Evolutionary conservation across 2,888 invertebrate genomes (phyloP), one percentile per base, ranked within the genome.

Genomic region (Polylopha cassiicola): DNA sequence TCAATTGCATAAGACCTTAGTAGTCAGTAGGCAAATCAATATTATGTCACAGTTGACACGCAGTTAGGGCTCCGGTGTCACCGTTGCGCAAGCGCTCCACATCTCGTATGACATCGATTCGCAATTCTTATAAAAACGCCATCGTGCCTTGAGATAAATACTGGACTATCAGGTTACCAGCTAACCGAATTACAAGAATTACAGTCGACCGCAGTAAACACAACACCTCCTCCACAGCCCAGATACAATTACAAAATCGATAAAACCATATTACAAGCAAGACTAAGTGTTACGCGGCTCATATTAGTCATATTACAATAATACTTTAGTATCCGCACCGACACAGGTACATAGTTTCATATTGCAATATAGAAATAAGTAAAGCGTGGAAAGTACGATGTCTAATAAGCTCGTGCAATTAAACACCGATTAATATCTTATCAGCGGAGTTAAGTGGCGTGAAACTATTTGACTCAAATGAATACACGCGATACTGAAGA

Each of bases 331-430:
- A n/a, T n/a, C n/a, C n/a, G n/a, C n/a, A n/a, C n/a, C n/a, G n/a
- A n/a, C n/a, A n/a, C n/a, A n/a, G n/a, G n/a, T n/a, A n/a, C n/a
- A n/a, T n/a, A n/a, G n/a, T n/a, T n/a, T n/a, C n/a, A n/a, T n/a
- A n/a, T n/a, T n/a, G n/a, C n/a, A n/a, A n/a, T n/a, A n/a, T n/a
- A n/a, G n/a, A n/a, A 37, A 17, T 24, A 37, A 30, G 17, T 23
- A 24, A 30, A 29, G 21, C 32, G 9, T 41, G 30, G 38, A 38
- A 43, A 38, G 28, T 43, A 24, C 15, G 24, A 8, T 22, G 33
- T 28, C 28, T 41, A 30, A 41, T 30, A 39, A 41, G 34, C 36
- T 41, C 20, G 30, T 36, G 29, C 24, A 26, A 29, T 36, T 36
- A 17, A 33, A 20, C 27, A 20, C 29, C 41, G 36, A 41, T 36